Conservation (phyloP, 2,888 invertebrate species). For the Dicyrtoma fusca region DNA sequence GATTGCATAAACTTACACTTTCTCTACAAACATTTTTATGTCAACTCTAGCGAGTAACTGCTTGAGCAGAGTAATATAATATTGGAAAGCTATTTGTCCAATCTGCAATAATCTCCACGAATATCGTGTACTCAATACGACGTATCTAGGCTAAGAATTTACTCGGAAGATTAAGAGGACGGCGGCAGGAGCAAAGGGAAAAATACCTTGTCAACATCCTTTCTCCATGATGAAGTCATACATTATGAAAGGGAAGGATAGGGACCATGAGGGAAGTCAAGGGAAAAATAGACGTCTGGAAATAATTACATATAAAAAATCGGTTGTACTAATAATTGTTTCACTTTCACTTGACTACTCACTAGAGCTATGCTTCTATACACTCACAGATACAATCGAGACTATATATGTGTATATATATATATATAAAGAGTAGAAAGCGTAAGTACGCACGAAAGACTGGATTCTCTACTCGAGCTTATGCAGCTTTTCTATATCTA, state of each 20-base stretch:
- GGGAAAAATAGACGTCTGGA: constrained; percentile 13
- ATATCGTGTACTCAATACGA: not conserved
- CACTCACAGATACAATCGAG: no score
- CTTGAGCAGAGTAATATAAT: not conserved
- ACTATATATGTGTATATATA: no score
- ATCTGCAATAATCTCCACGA: not conserved
- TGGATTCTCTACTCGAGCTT: constrained; percentile 1
- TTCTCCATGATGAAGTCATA: not conserved
- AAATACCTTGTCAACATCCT: not conserved
- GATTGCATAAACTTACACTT: constrained; percentile 31
- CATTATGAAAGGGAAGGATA: not conserved
- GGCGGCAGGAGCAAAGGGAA: no score
- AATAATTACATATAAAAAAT: not conserved
- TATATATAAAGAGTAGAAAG: constrained; percentile 29
- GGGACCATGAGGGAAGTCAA: no score
- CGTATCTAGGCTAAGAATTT: not conserved
- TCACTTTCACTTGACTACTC: no score
- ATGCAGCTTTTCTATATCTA: not conserved
- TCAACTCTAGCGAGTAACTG: no score
- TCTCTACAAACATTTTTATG: constrained; percentile 8
- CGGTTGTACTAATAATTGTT: no score
- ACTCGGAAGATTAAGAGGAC: not conserved
- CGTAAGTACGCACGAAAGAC: constrained; percentile 8
- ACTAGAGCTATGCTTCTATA: no score
- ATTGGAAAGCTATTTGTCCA: no score